Base-by-base conservation (phyloP, 2,888 invertebrate species). In the Ethmia dodecea region DNA sequence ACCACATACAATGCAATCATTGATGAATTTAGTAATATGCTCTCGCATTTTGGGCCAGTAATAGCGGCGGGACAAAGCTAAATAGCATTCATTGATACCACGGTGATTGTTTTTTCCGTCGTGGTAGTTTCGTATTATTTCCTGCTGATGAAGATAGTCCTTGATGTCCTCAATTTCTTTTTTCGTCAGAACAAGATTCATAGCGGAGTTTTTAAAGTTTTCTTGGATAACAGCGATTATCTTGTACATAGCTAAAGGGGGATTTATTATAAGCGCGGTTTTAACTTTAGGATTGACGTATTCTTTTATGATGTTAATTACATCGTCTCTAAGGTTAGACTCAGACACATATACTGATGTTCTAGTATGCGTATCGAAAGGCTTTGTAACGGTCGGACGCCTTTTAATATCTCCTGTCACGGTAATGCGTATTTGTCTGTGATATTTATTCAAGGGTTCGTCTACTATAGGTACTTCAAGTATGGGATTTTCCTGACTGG, bases 401-500 rank as follows among this genome's bases (percentile, higher is more conserved):
- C 20, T 15, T 37, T 40, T 43, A 6, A 37, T 24, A n/a, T 35
- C 31, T 3, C 29, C 26, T 16, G 37, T 33, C 13, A 44, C 13
- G 8, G 26, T 39, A n/a, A 44, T 9, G 28, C 20, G 4, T 16
- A 52, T 27, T 13, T 55, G 54, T 16, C 31, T 42, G 2, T 33
- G 16, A 13, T 49, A 53, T 40, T 38, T 49, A 25, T 49, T 49
- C 3, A 50, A 14, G 0, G 48, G 50, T 2, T 51, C 44, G 13
- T 51, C 52, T 1, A 42, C 18, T 9, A 55, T 46, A 1, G 49
- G 49, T 2, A 49, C 15, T 15, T 49, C 49, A 0, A 53, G 13
- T 1, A 54, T 52, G 0, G 50, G 54, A 9, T 48, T 31, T 42
- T 52, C 55, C 0, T 2, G 1, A 11, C 13, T 14, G 0, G 51